phyloP scores from a whole-genome alignment of 2,888 invertebrate species.

The Aleiodes leptofemur region DNA sequence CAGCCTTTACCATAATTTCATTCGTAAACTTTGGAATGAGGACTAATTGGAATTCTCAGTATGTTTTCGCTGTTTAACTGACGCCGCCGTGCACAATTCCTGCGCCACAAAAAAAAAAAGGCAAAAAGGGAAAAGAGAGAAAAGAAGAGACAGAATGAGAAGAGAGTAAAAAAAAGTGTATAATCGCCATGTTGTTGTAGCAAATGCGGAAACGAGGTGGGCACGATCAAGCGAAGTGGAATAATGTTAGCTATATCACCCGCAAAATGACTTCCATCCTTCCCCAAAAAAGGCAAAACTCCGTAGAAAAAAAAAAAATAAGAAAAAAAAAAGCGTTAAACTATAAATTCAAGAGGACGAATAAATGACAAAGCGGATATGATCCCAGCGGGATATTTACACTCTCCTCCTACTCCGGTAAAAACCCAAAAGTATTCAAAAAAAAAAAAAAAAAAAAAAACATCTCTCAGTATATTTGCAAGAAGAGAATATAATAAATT shows the following conservation, averaged over 20 bases:
- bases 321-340: constrained; percentile 15
- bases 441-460: background rate
- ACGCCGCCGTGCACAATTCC: constrained; percentile 58
- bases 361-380: constrained; percentile 44
- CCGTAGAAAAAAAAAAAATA: background rate
- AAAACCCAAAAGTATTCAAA: background rate
- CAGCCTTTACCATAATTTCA: constrained; percentile 13
- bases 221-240: constrained; percentile 34
- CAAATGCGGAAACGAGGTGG: constrained; percentile 38
- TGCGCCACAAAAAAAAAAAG: constrained; percentile 54
- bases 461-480: constrained; percentile 36
- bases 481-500: constrained; percentile 39
- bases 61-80: constrained; percentile 52
- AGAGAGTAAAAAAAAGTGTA: constrained; percentile 75
- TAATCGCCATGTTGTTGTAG: constrained; percentile 39
- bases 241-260: constrained; percentile 29
- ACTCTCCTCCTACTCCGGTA: constrained; percentile 5
- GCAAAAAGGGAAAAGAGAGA: constrained; percentile 74
- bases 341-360: constrained; percentile 14
- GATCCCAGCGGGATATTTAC: constrained; percentile 47
- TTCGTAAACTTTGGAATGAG: constrained; percentile 26
- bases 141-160: constrained; percentile 77
- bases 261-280: constrained; percentile 38
- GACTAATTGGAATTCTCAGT: constrained; percentile 34
- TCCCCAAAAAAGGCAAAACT: constrained; percentile 1